Evolutionary conservation across 1,140 invertebrate species (phyloP), one percentile per base, ranked within the genome.

Genomic region (Lepidurus couesii): DNA sequence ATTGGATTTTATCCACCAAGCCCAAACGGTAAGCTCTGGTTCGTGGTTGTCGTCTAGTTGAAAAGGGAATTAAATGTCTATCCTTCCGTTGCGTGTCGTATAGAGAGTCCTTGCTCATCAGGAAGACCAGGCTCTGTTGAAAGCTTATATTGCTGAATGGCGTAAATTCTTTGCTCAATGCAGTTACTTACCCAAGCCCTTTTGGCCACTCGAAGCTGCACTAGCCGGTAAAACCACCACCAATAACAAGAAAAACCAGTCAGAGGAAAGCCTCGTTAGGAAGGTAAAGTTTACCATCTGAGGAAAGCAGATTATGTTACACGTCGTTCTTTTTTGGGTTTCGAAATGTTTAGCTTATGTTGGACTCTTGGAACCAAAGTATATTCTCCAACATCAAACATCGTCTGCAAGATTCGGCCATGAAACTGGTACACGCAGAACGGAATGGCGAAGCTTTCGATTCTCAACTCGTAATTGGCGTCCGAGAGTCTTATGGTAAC

Each of bases 141-240:
- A 96, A 86, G 94, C 96, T 9, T 99, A 99, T 83, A 98, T 98
- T 82, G 90, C 90, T 9, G 96, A 98, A 86, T 99, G 97, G 97
- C 89, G 94, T 73, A 98, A 97, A 83, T 99, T 98, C 87, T 98
- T 98, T 84, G 95, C 95, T 8, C 96, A 98, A 84, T 98, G 96
- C 86, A 93, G 95, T 85, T 98, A 98, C 87, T 87, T 98, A 82
- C 96, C 97, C 5, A 95, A 96, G 80, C 97, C 97, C 11, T 99
- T 99, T 88, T 90, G 92, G 74, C 95, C 96, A 85, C 86, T 98
- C 80, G 96, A 98, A 87, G 90, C 90, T 80, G 91, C 93, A 78
- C 88, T 95, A 26, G 86, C 88, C 42, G 89, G 89, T 13, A 91
- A 91, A 84, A 84, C 88, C 75, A 87, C 84, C 81, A 86, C 85